Percentiles rank a stretch among this genome's conserved stretches.
These are phyloP conservation scores for Calameuta idolon DNA, from an alignment of 2,888 invertebrate species.

Conservation along the genomic window DNA sequence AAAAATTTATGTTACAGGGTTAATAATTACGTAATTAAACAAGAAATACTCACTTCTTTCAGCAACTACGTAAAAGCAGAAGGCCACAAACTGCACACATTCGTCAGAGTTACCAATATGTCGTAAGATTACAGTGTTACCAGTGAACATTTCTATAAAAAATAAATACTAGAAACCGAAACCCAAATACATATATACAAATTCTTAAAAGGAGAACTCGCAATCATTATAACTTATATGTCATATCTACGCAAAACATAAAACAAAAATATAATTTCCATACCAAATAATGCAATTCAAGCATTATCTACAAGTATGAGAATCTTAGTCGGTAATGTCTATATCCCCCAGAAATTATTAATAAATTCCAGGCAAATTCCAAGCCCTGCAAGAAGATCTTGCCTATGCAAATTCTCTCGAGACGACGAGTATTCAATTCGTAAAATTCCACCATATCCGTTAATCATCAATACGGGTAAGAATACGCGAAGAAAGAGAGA, in stretches of 20 bases:
- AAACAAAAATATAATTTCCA: neutral
- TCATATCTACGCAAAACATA: neutral
- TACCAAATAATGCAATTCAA: neutral
- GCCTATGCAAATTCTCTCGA: neutral
- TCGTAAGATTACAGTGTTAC: neutral
- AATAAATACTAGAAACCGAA: neutral
- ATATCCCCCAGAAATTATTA: neutral
- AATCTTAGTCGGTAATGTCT: neutral
- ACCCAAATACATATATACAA: neutral
- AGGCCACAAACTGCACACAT: conserved; percentile 8
- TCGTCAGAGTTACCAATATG: neutral
- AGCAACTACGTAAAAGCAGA: conserved; percentile 20
- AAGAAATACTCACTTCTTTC: conserved; percentile 20
- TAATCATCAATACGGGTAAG: neutral
- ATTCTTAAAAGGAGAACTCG: neutral
- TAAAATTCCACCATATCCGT: neutral
- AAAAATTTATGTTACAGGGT: neutral
- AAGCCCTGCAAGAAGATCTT: neutral
- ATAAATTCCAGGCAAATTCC: neutral
- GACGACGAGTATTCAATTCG: neutral
- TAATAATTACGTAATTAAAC: conserved; percentile 21
- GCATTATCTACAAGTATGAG: neutral
- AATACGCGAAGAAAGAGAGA: neutral
- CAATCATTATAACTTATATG: neutral
- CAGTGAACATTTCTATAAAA: neutral